Conservation (phyloP, 2,888 invertebrate species). For the Platycnemis pennipes region DNA sequence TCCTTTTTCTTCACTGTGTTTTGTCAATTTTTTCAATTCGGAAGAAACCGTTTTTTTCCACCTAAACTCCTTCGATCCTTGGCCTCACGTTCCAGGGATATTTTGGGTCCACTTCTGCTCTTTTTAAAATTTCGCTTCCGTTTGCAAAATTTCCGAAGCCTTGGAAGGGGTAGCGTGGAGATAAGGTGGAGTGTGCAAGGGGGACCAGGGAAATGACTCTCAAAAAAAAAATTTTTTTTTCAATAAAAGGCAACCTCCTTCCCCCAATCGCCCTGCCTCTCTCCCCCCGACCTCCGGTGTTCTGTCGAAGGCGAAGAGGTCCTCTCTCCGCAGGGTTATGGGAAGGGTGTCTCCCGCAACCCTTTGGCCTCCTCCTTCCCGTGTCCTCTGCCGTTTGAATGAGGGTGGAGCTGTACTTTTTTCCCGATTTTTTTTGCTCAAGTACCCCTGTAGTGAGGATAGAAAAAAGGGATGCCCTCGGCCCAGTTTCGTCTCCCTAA, state of each 20-base stretch:
- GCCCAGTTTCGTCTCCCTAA: not conserved
- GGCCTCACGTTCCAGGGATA: slow-evolving; percentile 24
- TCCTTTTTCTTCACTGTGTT: not conserved
- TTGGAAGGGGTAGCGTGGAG: not conserved
- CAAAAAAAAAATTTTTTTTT: too few relatives aligned
- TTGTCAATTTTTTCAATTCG: not conserved
- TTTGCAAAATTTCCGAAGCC: slow-evolving; percentile 22
- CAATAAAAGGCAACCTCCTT: too few relatives aligned
- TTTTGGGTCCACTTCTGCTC: not conserved
- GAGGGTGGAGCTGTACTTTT: too few relatives aligned
- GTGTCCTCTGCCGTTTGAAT: too few relatives aligned
- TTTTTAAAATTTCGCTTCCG: not conserved
- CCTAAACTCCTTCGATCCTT: not conserved
- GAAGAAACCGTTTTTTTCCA: not conserved
- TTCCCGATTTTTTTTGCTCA: too few relatives aligned
- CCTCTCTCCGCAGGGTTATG: too few relatives aligned
- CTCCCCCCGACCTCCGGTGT: too few relatives aligned
- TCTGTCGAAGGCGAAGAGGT: too few relatives aligned
- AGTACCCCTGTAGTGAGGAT: not conserved
- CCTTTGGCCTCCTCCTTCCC: too few relatives aligned
- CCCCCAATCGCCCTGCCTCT: too few relatives aligned
- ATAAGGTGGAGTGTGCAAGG: not conserved
- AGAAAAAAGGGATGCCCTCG: not conserved
- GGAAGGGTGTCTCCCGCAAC: too few relatives aligned
- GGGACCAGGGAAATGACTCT: not conserved